phyloP scores from a whole-genome alignment of 2,888 invertebrate genomes.

The Scaptodrosophila latifasciaeformis region DNA sequence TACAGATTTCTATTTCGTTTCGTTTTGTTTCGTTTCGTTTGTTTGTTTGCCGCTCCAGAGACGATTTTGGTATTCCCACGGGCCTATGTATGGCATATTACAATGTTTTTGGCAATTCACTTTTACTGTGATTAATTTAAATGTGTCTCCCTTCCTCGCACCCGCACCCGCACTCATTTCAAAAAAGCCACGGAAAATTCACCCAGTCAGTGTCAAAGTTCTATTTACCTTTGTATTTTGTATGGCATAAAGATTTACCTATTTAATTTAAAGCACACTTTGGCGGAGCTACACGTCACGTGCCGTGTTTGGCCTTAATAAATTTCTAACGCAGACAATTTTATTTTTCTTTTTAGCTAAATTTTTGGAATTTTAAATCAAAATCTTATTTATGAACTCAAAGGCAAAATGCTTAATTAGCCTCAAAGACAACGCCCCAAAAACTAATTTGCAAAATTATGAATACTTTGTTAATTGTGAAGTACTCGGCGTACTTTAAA shows the following conservation, averaged over 20 bases:
- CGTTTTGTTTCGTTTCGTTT: too few species aligned
- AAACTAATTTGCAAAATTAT: too few species aligned
- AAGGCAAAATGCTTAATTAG: not conserved
- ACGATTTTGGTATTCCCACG: conserved; percentile 34
- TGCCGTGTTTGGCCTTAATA: conserved; percentile 53
- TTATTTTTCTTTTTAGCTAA: conserved; percentile 35
- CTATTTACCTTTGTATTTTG: conserved; percentile 6
- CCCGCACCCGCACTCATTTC: not conserved
- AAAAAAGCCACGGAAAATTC: too few species aligned
- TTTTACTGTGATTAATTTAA: conserved; percentile 68
- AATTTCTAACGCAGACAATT: conserved; percentile 45
- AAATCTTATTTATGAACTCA: conserved; percentile 17
- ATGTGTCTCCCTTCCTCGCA: conserved; percentile 31
- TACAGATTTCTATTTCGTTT: conserved; percentile 63
- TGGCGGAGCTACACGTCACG: conserved; percentile 38
- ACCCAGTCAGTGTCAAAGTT: too few species aligned
- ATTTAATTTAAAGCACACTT: conserved; percentile 5
- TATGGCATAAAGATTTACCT: not conserved
- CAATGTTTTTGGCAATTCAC: conserved; percentile 69
- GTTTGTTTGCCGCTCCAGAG: conserved; percentile 26
- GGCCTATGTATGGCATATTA: conserved; percentile 55
- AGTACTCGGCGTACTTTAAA: too few species aligned
- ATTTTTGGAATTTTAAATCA: conserved; percentile 52
- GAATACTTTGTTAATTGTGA: too few species aligned
- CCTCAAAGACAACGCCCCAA: too few species aligned